Evolutionary conservation across 2,888 invertebrate genomes (phyloP).

Genomic region (Amphipoea lucens): DNA sequence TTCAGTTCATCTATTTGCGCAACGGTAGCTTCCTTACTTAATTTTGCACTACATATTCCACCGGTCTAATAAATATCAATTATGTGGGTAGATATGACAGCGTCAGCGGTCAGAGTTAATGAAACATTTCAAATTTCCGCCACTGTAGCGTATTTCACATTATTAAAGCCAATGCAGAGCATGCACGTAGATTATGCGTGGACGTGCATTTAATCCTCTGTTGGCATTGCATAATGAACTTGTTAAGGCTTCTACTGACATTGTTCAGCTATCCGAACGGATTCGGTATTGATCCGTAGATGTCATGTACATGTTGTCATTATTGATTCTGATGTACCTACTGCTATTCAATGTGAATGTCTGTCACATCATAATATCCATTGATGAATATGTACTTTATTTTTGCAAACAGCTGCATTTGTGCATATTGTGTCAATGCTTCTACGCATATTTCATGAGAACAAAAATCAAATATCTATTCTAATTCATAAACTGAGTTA

Average conservation of each 20-base stretch:
- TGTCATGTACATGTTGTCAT: constrained; percentile 33
- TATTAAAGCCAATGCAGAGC: constrained; percentile 4
- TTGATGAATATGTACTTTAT: neutral
- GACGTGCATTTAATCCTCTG: constrained; percentile 48
- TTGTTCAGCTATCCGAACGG: constrained; percentile 35
- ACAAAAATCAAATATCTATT: neutral
- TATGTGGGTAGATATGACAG: constrained; percentile 20
- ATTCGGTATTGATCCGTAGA: constrained; percentile 44
- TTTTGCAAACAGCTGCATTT: neutral
- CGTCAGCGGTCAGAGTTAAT: constrained; percentile 32
- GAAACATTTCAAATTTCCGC: constrained; percentile 54
- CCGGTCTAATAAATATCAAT: constrained; percentile 29
- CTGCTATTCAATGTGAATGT: neutral
- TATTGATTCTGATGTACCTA: constrained; percentile 24
- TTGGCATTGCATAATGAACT: constrained; percentile 53
- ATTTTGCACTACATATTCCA: constrained; percentile 1
- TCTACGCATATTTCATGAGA: neutral
- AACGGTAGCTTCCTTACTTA: neutral
- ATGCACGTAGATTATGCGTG: constrained; percentile 14
- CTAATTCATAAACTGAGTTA: neutral
- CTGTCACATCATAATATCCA: neutral
- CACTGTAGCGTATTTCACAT: constrained; percentile 34
- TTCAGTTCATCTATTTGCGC: constrained; percentile 8
- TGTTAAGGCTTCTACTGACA: constrained; percentile 54
- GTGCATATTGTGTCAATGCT: neutral